phyloP scores from a whole-genome alignment of 2,113 vertebrate genomes.

The Pseudorectes ferrugineus region DNA sequence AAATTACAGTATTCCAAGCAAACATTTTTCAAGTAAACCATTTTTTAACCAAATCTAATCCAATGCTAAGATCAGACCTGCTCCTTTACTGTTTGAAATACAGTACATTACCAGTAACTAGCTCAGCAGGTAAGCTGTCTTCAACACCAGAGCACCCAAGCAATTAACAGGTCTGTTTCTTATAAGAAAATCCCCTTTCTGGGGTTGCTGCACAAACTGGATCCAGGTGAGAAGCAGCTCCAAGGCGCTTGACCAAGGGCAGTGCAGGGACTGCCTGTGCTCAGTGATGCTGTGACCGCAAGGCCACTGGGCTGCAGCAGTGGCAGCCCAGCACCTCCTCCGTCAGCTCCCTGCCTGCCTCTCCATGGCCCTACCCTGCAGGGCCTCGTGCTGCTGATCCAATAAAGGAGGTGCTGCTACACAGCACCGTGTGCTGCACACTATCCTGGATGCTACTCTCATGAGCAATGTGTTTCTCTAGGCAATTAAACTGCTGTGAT shows the following conservation, averaged over 20 bases:
- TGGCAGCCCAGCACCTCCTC: neutral
- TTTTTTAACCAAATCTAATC: neutral
- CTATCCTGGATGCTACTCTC: neutral
- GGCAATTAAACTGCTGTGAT: neutral
- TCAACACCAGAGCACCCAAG: neutral
- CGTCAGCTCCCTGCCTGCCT: neutral
- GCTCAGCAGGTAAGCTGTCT: neutral
- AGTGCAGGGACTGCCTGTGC: neutral
- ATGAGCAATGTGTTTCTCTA: neutral
- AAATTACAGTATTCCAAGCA: neutral
- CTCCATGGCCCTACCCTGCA: neutral
- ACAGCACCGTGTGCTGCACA: rapidly evolving
- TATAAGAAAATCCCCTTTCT: neutral
- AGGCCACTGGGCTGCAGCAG: neutral
- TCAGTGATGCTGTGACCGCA: neutral
- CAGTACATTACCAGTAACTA: rapidly evolving
- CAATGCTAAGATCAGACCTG: neutral
- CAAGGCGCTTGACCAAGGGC: neutral
- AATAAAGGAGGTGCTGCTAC: neutral
- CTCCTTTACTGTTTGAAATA: neutral
- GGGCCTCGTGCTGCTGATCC: rapidly evolving
- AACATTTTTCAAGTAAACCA: neutral
- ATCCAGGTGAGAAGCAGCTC: neutral
- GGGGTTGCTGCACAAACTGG: neutral
- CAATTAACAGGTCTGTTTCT: neutral